These are phyloP conservation scores for Brachionus koreanus DNA, from an alignment of 1,140 invertebrate species.

Conservation along the genomic window DNA sequence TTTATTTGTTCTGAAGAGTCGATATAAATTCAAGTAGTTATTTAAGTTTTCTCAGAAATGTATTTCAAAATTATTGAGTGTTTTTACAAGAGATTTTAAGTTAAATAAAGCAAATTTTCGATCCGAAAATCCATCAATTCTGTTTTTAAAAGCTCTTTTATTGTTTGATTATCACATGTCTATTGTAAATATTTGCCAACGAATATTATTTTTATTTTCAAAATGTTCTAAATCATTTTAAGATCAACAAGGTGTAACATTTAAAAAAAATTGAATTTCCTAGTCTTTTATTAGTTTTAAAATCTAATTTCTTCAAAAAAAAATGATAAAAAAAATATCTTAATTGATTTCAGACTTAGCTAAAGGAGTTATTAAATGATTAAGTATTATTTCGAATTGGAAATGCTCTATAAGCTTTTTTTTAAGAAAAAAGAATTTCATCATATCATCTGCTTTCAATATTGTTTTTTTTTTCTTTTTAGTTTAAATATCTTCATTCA, in stretches of 20 bases:
- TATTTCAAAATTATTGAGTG: neutral
- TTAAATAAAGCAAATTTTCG: neutral
- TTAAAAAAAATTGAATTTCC: no score
- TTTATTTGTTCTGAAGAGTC: neutral
- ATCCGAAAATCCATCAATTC: neutral
- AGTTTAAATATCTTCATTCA: no score
- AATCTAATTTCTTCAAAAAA: no score
- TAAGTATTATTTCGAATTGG: no score
- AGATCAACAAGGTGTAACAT: neutral
- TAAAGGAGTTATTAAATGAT: no score
- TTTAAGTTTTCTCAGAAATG: neutral
- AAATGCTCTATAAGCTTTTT: no score
- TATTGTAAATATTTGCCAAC: neutral
- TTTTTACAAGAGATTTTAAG: neutral
- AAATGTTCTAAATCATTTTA: neutral
- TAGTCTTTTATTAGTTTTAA: no score
- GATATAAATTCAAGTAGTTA: neutral
- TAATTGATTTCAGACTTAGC: no score
- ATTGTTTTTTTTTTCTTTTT: no score
- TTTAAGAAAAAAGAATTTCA: no score
- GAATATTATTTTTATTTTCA: neutral
- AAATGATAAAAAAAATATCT: no score
- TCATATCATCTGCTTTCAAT: no score
- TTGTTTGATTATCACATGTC: constrained; percentile 12
- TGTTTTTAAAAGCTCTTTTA: neutral